phyloP scores from a whole-genome alignment of 2,797 vertebrate genomes.

The Artibeus lituratus region DNA sequence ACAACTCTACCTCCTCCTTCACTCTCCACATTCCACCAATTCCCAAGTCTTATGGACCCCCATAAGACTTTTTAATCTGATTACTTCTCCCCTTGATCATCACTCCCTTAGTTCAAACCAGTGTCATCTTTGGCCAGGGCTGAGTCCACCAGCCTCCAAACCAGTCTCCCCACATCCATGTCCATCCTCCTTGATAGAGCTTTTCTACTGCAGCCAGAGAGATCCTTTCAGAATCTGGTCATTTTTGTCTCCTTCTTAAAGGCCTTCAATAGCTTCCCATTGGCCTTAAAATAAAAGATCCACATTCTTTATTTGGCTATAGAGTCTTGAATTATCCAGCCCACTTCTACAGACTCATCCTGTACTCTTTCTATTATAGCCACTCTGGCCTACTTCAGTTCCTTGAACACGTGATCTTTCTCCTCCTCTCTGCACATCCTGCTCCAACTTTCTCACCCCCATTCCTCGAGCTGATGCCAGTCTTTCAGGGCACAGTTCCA shows the following conservation, averaged over 20 bases:
- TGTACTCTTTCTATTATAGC: neutral
- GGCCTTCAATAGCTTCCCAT: neutral
- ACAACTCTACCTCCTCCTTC: neutral
- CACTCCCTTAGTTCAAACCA: neutral
- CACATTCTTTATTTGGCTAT: neutral
- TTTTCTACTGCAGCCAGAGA: neutral
- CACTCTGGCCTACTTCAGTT: neutral
- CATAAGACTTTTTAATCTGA: neutral
- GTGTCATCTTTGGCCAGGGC: neutral
- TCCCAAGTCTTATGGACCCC: neutral
- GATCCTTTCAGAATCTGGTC: neutral
- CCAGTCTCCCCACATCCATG: neutral
- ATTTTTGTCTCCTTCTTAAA: neutral
- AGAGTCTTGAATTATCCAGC: neutral
- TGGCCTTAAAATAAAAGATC: neutral
- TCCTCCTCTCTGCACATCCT: neutral
- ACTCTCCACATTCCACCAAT: neutral
- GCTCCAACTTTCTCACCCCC: neutral
- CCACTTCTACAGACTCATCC: neutral
- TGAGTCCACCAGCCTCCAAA: neutral
- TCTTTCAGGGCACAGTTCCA: neutral
- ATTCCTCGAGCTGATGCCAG: neutral
- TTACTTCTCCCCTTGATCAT: neutral
- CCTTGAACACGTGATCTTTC: neutral
- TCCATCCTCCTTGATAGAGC: neutral